Conservation (phyloP, 2,797 vertebrate genomes). For the Aeoliscus strigatus region DNA sequence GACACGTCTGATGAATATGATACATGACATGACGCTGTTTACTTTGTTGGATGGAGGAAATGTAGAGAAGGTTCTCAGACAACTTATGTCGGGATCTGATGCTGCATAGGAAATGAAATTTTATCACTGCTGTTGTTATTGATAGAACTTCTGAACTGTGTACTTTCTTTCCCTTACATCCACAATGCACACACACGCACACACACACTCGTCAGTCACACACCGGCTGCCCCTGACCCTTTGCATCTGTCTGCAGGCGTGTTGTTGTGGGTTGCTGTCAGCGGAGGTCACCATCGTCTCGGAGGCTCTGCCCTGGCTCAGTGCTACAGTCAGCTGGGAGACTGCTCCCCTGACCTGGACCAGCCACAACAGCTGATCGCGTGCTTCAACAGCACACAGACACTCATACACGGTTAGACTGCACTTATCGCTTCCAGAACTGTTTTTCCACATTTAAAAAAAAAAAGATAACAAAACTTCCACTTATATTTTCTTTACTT, state of each 20-base stretch:
- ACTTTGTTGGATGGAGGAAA: too few relatives aligned
- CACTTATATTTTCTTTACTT: too few relatives aligned
- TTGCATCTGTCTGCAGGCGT: conserved; percentile 67
- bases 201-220: conserved; percentile 1
- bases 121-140: too few relatives aligned
- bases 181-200: neutral
- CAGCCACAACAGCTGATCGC: conserved; percentile 68
- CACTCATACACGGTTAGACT: conserved; percentile 76
- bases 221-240: conserved; percentile 2
- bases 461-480: too few relatives aligned
- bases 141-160: neutral
- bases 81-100: too few relatives aligned
- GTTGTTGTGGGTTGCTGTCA: conserved; percentile 83
- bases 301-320: conserved; percentile 89
- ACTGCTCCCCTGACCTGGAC: conserved; percentile 82
- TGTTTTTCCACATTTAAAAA: too few relatives aligned
- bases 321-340: conserved; percentile 85
- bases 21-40: too few relatives aligned
- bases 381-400: conserved; percentile 84
- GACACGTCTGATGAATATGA: too few relatives aligned
- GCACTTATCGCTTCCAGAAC: neutral
- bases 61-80: too few relatives aligned
- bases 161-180: neutral
- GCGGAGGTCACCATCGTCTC: conserved; percentile 76
- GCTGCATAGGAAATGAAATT: too few relatives aligned